Percentiles rank a stretch among this genome's conserved stretches.
These are phyloP conservation scores for Clarias platycephalus DNA, from an alignment of 2,797 vertebrate genomes.

Conservation along the genomic window DNA sequence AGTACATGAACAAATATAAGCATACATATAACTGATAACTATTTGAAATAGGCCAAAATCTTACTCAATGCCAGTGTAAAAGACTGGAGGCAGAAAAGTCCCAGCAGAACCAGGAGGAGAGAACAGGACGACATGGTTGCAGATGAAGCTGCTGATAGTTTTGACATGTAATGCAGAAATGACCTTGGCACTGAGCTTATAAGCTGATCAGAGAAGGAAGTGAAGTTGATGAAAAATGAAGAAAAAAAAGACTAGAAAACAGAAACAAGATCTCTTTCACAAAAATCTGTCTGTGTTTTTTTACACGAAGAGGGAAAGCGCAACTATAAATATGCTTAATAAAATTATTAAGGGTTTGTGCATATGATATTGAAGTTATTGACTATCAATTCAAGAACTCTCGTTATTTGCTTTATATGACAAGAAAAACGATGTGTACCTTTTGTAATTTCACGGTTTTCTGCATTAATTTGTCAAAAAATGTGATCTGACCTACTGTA, in stretches of 20 bases:
- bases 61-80: neutral
- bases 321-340: too few species aligned
- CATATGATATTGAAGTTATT: too few species aligned
- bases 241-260: neutral
- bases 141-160: neutral
- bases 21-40: too few species aligned
- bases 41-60: neutral
- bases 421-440: too few species aligned
- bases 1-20: too few species aligned
- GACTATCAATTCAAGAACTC: too few species aligned
- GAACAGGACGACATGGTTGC: neutral
- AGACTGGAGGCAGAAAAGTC: neutral
- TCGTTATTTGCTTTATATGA: too few species aligned
- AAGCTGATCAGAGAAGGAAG: neutral
- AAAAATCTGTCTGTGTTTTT: neutral
- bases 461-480: too few species aligned
- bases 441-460: too few species aligned
- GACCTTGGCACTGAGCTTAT: neutral
- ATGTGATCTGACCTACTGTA: too few species aligned
- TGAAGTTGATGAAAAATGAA: neutral
- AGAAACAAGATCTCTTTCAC: neutral
- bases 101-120: slow-evolving; percentile 8
- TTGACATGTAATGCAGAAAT: neutral
- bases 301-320: neutral
- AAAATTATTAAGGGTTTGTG: too few species aligned